Evolutionary conservation across 2,797 vertebrate species (phyloP).

Genomic region (Poecilia gillii): DNA sequence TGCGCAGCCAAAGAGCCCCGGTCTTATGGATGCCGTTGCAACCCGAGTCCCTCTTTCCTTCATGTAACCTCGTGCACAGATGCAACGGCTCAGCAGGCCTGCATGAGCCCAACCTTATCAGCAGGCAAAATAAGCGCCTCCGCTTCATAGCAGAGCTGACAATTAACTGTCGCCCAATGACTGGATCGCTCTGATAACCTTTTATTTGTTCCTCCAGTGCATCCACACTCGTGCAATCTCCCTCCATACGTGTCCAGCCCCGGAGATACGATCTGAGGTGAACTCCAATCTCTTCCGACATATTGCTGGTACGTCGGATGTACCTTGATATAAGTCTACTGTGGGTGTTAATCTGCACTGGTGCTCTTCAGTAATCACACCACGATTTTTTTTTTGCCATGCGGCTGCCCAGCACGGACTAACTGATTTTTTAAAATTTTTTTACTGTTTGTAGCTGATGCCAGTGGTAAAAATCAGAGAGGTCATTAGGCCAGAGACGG

Average conservation of each 20-base stretch:
- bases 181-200: conserved; percentile 82
- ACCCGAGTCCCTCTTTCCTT: conserved; percentile 63
- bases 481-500: conserved; percentile 65
- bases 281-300: conserved; percentile 69
- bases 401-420: conserved; percentile 19
- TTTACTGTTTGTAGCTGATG: conserved; percentile 25
- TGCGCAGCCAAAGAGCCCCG: conserved; percentile 42
- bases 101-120: conserved; percentile 75
- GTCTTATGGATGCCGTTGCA: conserved; percentile 67
- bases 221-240: conserved; percentile 54
- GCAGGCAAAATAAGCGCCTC: conserved; percentile 73
- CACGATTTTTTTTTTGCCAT: conserved; percentile 17
- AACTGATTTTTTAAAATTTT: conserved; percentile 2
- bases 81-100: conserved; percentile 67
- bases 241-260: conserved; percentile 21
- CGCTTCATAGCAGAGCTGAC: conserved; percentile 66
- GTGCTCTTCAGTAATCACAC: conserved; percentile 8
- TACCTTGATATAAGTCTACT: conserved; percentile 31
- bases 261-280: conserved; percentile 61
- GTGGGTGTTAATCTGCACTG: conserved; percentile 21
- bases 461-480: conserved; percentile 29
- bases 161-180: conserved; percentile 79
- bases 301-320: conserved; percentile 52
- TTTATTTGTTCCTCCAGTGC: conserved; percentile 65
- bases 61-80: conserved; percentile 61